phyloP scores from a whole-genome alignment of 2,888 invertebrate species.

The Drosophila borborema region DNA sequence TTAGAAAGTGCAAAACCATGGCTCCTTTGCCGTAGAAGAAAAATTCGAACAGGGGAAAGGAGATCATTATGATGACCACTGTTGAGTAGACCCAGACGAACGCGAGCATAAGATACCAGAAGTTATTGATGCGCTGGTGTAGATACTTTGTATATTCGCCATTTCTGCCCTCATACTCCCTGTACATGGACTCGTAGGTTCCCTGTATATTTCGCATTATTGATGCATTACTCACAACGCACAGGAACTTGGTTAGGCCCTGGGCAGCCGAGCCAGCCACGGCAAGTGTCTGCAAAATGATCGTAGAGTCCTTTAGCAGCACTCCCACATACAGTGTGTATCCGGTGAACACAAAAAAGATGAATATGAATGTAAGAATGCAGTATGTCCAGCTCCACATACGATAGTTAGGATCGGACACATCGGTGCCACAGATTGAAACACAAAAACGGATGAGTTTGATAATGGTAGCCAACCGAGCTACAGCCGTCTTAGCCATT shows the following conservation, averaged over 20 bases:
- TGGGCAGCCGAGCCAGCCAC: constrained; percentile 60
- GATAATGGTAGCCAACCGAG: constrained; percentile 39
- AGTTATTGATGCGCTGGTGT: constrained; percentile 34
- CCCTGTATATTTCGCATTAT: constrained; percentile 32
- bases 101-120: constrained; percentile 37
- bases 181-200: constrained; percentile 55
- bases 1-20: constrained; percentile 63
- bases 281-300: constrained; percentile 59
- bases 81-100: constrained; percentile 38
- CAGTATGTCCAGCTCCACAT: constrained; percentile 56
- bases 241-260: constrained; percentile 45
- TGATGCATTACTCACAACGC: constrained; percentile 19
- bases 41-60: constrained; percentile 48
- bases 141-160: constrained; percentile 50
- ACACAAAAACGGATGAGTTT: constrained; percentile 46
- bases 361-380: constrained; percentile 29
- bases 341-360: constrained; percentile 52
- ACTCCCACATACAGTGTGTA: constrained; percentile 72
- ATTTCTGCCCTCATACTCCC: constrained; percentile 52
- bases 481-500: constrained; percentile 22
- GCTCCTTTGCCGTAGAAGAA: constrained; percentile 42
- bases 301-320: constrained; percentile 54
- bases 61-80: constrained; percentile 3
- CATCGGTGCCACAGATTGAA: constrained; percentile 57
- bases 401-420: constrained; percentile 50